A percentile compares a stretch with the other conserved stretches of the same genome.
phyloP scores from a whole-genome alignment of 2,113 vertebrate genomes.

The Myrmecophaga tridactyla region DNA sequence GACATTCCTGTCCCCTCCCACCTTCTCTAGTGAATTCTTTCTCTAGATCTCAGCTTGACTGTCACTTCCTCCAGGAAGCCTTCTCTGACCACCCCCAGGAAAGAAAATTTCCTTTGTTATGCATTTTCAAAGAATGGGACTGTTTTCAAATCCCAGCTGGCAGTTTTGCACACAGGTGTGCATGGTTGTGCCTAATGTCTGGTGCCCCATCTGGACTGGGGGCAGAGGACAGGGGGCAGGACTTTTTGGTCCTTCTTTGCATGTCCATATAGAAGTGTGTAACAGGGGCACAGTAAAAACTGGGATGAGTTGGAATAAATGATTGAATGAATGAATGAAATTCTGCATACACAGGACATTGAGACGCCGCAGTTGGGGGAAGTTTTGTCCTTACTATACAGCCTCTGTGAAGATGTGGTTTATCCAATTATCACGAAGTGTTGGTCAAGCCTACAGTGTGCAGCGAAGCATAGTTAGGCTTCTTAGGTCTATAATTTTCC shows the following conservation, averaged over 20 bases:
- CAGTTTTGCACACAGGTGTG: too few species aligned
- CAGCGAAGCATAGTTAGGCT: neutral
- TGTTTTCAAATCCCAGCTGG: neutral
- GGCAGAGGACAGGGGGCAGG: neutral
- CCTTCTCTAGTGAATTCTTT: neutral
- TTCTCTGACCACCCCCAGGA: neutral
- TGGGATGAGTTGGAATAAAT: neutral
- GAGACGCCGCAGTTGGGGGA: neutral
- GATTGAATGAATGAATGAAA: neutral
- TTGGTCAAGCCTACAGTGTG: neutral
- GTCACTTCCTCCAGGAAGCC: neutral
- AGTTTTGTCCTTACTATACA: neutral
- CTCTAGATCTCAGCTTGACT: neutral
- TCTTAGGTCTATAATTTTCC: slow-evolving; percentile 37
- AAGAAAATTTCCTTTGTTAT: neutral
- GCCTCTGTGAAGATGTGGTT: neutral
- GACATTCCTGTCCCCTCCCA: too few species aligned
- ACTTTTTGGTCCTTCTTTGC: neutral
- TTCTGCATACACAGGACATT: neutral
- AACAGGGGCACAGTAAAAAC: neutral
- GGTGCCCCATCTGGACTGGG: neutral
- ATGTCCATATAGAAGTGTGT: neutral
- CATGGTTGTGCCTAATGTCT: neutral
- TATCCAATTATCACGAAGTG: neutral
- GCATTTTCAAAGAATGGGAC: neutral